Conservation (phyloP, 2,888 invertebrate species). For the Cloeon dipterum region DNA sequence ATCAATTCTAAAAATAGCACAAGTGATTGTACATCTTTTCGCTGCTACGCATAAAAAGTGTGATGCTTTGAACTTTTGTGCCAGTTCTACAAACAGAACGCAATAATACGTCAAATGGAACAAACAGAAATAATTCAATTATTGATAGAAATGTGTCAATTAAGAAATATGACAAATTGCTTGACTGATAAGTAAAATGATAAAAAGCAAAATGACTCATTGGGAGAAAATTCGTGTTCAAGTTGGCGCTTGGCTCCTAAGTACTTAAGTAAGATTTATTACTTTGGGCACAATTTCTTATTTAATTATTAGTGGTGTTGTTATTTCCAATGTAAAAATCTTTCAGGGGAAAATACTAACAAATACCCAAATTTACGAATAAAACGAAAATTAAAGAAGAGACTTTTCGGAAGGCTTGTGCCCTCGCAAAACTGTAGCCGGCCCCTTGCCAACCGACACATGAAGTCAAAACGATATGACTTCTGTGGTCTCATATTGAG, state of each 20-base stretch:
- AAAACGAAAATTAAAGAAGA: no score
- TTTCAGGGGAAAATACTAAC: neutral
- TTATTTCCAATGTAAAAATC: neutral
- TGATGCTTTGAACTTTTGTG: neutral
- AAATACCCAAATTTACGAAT: neutral
- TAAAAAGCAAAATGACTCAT: neutral
- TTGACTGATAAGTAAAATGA: neutral
- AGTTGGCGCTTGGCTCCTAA: no score
- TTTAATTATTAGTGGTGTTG: neutral
- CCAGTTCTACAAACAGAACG: neutral
- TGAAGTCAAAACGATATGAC: neutral
- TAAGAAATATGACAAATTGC: neutral
- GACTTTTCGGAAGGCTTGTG: constrained; percentile 1
- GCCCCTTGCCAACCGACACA: neutral
- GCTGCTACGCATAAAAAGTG: neutral
- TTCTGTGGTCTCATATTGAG: constrained; percentile 1
- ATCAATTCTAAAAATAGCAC: no score
- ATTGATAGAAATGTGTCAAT: no score
- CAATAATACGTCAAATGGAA: neutral
- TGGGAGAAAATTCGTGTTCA: neutral
- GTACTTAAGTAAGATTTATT: no score
- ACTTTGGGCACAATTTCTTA: no score
- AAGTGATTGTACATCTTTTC: neutral
- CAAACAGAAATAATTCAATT: neutral
- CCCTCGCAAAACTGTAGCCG: neutral